These are phyloP conservation scores for Eupelmus urozonus DNA, from an alignment of 2,888 invertebrate genomes.

Conservation along the genomic window DNA sequence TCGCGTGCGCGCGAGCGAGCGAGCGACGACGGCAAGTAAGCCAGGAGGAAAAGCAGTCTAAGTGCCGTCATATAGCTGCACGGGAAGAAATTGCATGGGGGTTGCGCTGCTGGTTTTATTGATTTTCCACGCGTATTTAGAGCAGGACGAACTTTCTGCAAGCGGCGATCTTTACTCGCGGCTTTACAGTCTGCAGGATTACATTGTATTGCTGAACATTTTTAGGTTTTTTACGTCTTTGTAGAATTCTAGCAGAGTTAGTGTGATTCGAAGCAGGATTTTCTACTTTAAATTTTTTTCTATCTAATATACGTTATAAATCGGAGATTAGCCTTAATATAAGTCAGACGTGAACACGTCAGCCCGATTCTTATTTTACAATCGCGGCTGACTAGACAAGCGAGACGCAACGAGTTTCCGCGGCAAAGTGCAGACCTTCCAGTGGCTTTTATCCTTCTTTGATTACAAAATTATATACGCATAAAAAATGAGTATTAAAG, in stretches of 20 bases:
- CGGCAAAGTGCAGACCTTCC: too few relatives aligned
- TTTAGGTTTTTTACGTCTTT: too few relatives aligned
- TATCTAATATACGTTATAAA: conserved; percentile 1
- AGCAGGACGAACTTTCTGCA: conserved; percentile 31
- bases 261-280: neutral
- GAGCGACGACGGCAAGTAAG: neutral
- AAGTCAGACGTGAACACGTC: too few relatives aligned
- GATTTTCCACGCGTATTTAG: conserved; percentile 30
- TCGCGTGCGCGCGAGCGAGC: neutral
- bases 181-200: too few relatives aligned
- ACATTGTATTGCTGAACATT: too few relatives aligned
- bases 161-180: too few relatives aligned
- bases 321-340: neutral
- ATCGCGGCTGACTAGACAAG: too few relatives aligned
- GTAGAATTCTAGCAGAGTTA: neutral
- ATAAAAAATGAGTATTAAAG: too few relatives aligned
- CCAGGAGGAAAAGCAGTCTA: conserved; percentile 23
- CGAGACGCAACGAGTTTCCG: too few relatives aligned
- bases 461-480: too few relatives aligned
- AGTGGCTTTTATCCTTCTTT: too few relatives aligned
- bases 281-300: neutral
- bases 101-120: conserved; percentile 22
- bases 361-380: too few relatives aligned
- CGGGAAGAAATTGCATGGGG: conserved; percentile 26
- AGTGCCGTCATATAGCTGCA: neutral